phyloP scores from a whole-genome alignment of 2,113 vertebrate genomes.

The Rafetus swinhoei region DNA sequence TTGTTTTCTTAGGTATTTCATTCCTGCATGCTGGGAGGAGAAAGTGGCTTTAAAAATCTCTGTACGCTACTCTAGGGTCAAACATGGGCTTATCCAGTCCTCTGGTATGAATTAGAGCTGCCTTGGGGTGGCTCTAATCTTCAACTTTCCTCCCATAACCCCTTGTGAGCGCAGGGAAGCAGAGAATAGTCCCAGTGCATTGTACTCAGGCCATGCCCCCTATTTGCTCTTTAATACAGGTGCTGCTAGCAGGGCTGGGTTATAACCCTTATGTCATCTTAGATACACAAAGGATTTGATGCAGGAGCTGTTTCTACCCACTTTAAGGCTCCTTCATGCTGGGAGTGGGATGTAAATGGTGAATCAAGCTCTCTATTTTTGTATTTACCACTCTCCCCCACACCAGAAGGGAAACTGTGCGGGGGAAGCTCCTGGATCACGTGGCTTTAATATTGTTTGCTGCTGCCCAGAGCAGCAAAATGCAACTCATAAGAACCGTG shows the following conservation, averaged over 20 bases:
- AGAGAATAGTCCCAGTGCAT: background rate
- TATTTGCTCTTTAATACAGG: background rate
- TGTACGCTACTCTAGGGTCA: background rate
- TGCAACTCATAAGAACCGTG: background rate
- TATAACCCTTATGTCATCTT: background rate
- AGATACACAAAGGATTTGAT: background rate
- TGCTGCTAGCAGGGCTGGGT: background rate
- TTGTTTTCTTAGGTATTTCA: background rate
- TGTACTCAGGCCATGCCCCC: background rate
- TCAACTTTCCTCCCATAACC: background rate
- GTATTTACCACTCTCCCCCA: background rate
- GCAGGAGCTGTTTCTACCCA: background rate
- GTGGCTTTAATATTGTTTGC: background rate
- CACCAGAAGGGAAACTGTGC: background rate
- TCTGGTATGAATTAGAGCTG: background rate
- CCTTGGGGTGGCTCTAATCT: background rate
- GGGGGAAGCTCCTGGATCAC: background rate
- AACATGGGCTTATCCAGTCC: background rate
- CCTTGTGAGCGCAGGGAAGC: background rate
- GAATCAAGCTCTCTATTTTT: background rate
- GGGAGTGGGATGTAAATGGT: background rate
- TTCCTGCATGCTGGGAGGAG: background rate
- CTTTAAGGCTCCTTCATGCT: background rate
- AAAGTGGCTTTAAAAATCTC: background rate
- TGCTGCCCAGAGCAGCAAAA: background rate